phyloP scores from a whole-genome alignment of 2,113 vertebrate species.

The Anas platyrhynchos region DNA sequence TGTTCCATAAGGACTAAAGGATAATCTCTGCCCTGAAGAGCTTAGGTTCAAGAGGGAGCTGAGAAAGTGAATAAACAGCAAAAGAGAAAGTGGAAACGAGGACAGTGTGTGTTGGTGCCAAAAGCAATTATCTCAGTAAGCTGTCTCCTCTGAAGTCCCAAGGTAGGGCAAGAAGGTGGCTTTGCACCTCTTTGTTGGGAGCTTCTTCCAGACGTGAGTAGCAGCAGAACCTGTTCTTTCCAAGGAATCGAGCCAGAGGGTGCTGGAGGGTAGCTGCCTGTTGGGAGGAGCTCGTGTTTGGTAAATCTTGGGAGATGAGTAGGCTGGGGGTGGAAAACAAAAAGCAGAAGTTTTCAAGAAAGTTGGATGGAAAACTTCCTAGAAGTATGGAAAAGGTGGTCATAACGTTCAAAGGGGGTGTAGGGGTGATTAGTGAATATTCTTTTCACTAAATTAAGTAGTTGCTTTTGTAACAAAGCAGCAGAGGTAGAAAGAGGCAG shows the following conservation, averaged over 20 bases:
- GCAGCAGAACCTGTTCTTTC: not conserved
- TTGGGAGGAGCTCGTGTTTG: rapidly evolving
- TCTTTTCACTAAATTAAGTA: not conserved
- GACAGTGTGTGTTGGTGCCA: not conserved
- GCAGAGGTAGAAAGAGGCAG: not conserved
- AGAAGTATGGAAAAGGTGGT: not conserved
- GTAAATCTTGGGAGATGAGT: not conserved
- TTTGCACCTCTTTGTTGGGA: not conserved
- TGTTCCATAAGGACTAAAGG: not conserved
- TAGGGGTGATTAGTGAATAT: not conserved
- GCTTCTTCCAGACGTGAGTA: not conserved
- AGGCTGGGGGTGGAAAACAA: not conserved
- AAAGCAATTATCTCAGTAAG: not conserved
- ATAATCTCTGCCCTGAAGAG: not conserved
- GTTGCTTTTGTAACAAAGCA: not conserved
- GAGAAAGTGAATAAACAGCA: not conserved
- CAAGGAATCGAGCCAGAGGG: not conserved
- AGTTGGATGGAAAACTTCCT: not conserved
- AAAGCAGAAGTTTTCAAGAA: not conserved
- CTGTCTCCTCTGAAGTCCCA: not conserved
- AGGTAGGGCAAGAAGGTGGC: not conserved
- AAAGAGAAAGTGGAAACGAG: not conserved
- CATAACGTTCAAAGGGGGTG: not conserved
- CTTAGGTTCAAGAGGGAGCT: not conserved
- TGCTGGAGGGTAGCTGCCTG: not conserved